Evolutionary conservation across 1,140 invertebrate genomes (phyloP).

Genomic region (Ladona fulva): DNA sequence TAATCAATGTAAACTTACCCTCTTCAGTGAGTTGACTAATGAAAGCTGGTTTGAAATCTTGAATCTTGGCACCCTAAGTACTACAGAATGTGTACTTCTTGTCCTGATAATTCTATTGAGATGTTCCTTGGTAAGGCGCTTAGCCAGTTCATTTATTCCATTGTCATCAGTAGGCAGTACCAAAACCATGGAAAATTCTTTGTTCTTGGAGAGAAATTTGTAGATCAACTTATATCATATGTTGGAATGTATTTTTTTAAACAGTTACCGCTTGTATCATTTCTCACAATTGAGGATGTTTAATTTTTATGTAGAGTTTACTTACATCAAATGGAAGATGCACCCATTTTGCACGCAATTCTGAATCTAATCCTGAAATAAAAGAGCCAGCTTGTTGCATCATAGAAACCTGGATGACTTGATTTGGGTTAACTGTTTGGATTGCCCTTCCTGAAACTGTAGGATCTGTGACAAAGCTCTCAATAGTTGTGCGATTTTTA

Average conservation of each 20-base stretch:
- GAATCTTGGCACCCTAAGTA: constrained; percentile 17
- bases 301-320: too few species aligned
- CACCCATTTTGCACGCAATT: constrained; percentile 19
- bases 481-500: constrained; percentile 24
- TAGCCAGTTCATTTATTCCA: not conserved
- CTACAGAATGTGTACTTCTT: not conserved
- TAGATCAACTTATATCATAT: too few species aligned
- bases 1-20: constrained; percentile 13
- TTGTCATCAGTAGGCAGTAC: not conserved
- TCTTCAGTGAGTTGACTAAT: constrained; percentile 12
- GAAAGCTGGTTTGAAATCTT: constrained; percentile 9
- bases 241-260: too few species aligned
- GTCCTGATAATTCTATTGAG: constrained; percentile 14
- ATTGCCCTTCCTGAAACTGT: constrained; percentile 21
- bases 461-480: constrained; percentile 28
- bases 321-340: constrained; percentile 21
- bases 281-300: too few species aligned
- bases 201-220: not conserved
- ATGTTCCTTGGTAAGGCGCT: not conserved
- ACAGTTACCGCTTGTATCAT: too few species aligned
- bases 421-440: not conserved
- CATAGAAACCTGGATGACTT: constrained; percentile 30
- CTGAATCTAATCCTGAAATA: constrained; percentile 13
- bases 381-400: constrained; percentile 25
- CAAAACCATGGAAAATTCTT: constrained; percentile 13